phyloP scores from a whole-genome alignment of 2,888 invertebrate species.

The Agonopterix heracliana region DNA sequence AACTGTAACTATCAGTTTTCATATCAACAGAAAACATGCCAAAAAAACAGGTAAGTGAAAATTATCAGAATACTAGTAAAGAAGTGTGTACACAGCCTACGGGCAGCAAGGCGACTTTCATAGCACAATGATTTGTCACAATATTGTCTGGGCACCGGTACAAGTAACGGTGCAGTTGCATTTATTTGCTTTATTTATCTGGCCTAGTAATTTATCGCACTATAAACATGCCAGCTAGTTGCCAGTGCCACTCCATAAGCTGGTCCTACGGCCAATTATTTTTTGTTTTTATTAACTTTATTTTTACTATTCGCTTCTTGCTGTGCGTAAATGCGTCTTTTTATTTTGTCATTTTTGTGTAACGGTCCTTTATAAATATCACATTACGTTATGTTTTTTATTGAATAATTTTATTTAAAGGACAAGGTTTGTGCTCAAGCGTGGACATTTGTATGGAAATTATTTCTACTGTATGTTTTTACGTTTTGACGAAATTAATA shows the following conservation, averaged over 20 bases:
- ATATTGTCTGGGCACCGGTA: conserved; percentile 33
- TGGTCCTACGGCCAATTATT: conserved; percentile 20
- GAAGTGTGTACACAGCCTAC: conserved; percentile 12
- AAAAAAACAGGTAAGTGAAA: too few species aligned
- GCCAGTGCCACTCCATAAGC: conserved; percentile 11
- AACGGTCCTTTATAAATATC: conserved; percentile 25
- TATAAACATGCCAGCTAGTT: conserved; percentile 25
- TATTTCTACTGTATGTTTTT: background rate
- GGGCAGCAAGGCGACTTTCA: conserved; percentile 14
- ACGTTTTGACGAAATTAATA: background rate
- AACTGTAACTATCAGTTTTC: too few species aligned
- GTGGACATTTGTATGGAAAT: conserved; percentile 11
- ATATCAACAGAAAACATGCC: too few species aligned
- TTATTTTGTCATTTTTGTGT: conserved; percentile 19
- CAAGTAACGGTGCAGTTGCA: conserved; percentile 46
- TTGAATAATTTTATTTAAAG: conserved; percentile 9
- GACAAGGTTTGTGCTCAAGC: conserved; percentile 3
- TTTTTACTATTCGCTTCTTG: conserved; percentile 23
- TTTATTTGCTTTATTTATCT: conserved; percentile 41
- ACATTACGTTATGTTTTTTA: conserved; percentile 17
- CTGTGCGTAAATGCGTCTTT: conserved; percentile 24
- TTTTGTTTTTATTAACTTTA: conserved; percentile 9
- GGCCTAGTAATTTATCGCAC: conserved; percentile 40
- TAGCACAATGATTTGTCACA: conserved; percentile 38
- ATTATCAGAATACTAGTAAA: too few species aligned